Base-by-base conservation (phyloP, 2,797 vertebrate species). In the Oryzias dopingdopingensis region DNA sequence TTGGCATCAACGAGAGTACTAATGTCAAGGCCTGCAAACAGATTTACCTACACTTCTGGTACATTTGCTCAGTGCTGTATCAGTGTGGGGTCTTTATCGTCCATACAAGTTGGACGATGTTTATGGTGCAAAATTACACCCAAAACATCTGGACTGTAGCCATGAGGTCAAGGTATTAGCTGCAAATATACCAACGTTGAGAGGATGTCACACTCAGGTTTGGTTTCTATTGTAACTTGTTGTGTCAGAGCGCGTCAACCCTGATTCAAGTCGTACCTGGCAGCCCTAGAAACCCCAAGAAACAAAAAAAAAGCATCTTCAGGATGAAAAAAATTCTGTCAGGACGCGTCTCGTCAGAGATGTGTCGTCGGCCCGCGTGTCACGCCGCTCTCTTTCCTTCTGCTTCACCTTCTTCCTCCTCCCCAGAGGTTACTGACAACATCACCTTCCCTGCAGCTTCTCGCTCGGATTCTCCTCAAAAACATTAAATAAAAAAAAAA, bases 71-170 rank as follows among this genome's bases (percentile, higher is more conserved):
- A 90, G 92, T 83, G 88, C 81, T 79, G 86, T 87, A 89, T 88
- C 86, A 89, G 91, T 93, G 92, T 91, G 91, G 90, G 94, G 87
- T 95, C 95, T 96, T 97, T 96, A 98, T 92, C 86, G 75, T 92
- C 93, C 92, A 94, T 93, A 93, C 88, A 92, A 94, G 93, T 92
- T 88, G 90, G 93, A 95, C 92, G 92, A 93, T 93, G 90, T 93
- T 91, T 94, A 12, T 12, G 32, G 32, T 37, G 32, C 32, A 12
- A 37, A 32, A 32, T 7, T 32, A 32, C 8, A 32, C 8, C 29
- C 29, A 26, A 26, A 29, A 5, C 26, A 12, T 37, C 32, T 37
- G 10, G 32, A 37, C 32, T 12, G 32, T 37, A 12, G 32, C 32
- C 32, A 37, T 4, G 32, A 37, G 32, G 32, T 37, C 32, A 37